Evolutionary conservation across 64 coral and sea anemone species (phyloP).

Genomic region (Pocillopora verrucosa): DNA sequence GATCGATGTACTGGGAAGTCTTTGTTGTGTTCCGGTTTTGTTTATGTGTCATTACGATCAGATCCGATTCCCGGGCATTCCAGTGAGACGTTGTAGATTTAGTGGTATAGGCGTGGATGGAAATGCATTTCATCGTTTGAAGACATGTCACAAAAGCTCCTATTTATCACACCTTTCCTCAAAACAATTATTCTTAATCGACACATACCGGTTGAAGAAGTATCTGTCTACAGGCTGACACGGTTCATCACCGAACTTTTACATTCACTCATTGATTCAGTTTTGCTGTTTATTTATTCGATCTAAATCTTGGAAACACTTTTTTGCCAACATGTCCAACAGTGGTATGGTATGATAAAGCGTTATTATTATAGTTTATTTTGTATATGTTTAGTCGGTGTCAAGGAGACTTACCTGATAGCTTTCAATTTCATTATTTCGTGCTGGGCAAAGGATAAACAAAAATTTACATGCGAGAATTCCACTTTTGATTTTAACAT

Average conservation of each 20-base stretch:
- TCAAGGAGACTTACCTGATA: background rate
- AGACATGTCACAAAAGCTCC: slow-evolving; percentile 6
- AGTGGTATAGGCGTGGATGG: background rate
- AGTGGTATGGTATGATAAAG: background rate
- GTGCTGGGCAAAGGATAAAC: no score
- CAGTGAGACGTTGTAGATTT: background rate
- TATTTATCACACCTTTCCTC: background rate
- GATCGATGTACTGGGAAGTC: no score
- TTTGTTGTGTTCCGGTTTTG: background rate
- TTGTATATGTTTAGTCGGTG: background rate
- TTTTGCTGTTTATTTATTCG: background rate
- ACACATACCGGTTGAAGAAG: background rate
- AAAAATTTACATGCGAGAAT: no score
- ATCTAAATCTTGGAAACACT: background rate
- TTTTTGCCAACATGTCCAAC: background rate
- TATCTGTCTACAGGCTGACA: background rate
- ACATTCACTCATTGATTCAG: background rate
- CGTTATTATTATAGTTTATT: background rate
- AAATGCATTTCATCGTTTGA: background rate
- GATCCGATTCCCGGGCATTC: background rate
- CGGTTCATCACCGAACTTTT: background rate
- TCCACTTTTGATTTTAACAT: no score
- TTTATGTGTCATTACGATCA: background rate
- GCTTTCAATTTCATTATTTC: background rate
- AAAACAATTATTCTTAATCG: background rate